These are phyloP conservation scores for Wasmannia auropunctata DNA, from an alignment of 1,140 invertebrate species.

Conservation along the genomic window DNA sequence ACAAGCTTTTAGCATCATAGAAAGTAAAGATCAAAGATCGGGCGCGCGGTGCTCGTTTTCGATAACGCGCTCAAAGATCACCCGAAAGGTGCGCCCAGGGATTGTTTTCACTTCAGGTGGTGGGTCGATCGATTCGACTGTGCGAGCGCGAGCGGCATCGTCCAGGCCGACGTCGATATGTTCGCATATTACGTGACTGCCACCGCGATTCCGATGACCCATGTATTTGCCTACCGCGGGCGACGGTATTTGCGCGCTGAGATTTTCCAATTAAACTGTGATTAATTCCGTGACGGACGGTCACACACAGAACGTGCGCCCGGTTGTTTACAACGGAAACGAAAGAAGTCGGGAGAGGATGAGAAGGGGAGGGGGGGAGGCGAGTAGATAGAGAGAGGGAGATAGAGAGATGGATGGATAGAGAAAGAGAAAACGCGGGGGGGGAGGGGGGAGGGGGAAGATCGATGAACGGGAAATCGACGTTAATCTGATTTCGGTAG, in stretches of 20 bases:
- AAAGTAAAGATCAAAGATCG: background rate
- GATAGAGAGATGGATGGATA: background rate
- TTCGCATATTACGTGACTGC: slow-evolving; percentile 40
- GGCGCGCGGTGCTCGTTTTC: background rate
- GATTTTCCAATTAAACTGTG: slow-evolving; percentile 78
- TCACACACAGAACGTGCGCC: slow-evolving; percentile 46
- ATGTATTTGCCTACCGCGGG: slow-evolving; percentile 46
- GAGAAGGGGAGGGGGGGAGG: background rate
- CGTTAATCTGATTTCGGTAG: slow-evolving; percentile 72
- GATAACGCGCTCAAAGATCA: background rate
- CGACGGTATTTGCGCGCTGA: slow-evolving; percentile 73
- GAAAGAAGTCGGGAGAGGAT: slow-evolving; percentile 60
- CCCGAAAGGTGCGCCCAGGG: background rate
- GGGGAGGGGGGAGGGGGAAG: too few species aligned
- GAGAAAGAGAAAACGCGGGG: slow-evolving; percentile 12
- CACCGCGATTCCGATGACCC: background rate
- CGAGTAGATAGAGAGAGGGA: too few species aligned
- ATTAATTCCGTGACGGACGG: slow-evolving; percentile 73
- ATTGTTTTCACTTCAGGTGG: slow-evolving; percentile 16
- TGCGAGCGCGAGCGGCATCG: background rate
- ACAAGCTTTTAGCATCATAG: background rate
- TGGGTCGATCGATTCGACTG: slow-evolving; percentile 22
- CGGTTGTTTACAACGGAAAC: slow-evolving; percentile 62
- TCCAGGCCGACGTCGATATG: background rate
- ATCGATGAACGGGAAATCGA: slow-evolving; percentile 61